Evolutionary conservation across 2,113 vertebrate genomes (phyloP).

Genomic region (Capreolus pygargus): DNA sequence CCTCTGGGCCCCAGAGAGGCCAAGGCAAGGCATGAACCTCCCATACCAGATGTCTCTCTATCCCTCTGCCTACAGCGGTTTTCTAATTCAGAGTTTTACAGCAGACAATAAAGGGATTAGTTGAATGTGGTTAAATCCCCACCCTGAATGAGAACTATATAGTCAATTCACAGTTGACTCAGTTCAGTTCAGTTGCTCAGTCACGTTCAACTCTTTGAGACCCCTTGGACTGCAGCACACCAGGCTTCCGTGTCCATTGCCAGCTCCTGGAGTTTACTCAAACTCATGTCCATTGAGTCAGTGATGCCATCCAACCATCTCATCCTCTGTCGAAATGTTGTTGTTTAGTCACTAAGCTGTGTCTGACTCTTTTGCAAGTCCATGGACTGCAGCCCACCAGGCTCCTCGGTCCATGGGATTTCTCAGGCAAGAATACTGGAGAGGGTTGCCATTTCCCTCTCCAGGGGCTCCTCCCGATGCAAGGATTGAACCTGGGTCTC

Average conservation of each 20-base stretch:
- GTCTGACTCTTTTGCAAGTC: background rate
- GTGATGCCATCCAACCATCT: background rate
- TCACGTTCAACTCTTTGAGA: background rate
- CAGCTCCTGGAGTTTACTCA: background rate
- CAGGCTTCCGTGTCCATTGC: background rate
- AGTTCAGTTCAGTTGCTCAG: background rate
- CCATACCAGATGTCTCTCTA: background rate
- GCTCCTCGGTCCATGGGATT: background rate
- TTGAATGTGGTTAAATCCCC: background rate
- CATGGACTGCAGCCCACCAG: background rate
- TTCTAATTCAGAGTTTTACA: background rate
- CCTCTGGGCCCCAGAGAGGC: background rate
- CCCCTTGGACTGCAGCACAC: background rate
- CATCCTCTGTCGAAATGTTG: fast-evolving
- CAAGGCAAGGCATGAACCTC: background rate
- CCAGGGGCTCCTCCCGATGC: background rate
- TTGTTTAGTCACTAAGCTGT: background rate
- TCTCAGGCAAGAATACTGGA: background rate
- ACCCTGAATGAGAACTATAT: background rate
- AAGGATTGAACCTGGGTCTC: background rate
- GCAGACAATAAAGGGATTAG: background rate
- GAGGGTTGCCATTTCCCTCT: background rate
- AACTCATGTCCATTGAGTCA: background rate
- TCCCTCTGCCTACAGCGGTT: background rate
- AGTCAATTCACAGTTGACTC: background rate